Evolutionary conservation across 2,797 vertebrate genomes (phyloP).

Genomic region (Sebastes kiyomatsui): DNA sequence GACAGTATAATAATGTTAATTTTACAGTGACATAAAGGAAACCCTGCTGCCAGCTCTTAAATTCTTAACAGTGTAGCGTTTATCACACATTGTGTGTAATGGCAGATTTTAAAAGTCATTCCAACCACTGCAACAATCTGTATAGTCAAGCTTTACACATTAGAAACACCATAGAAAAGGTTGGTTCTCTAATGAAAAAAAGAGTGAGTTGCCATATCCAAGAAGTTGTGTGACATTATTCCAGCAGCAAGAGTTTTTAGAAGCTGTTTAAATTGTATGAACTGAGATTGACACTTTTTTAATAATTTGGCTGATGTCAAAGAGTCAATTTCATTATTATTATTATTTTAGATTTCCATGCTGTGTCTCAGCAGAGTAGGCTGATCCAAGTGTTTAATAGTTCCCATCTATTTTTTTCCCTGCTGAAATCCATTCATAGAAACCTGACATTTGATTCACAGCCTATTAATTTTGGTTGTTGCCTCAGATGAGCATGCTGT

Average conservation of each 20-base stretch:
- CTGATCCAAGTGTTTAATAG: neutral
- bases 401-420: slow-evolving; percentile 1
- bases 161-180: neutral
- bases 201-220: too few relatives aligned
- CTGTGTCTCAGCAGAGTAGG: neutral
- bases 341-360: neutral
- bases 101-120: neutral
- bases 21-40: too few relatives aligned
- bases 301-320: neutral
- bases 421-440: slow-evolving; percentile 5
- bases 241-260: neutral
- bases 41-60: too few relatives aligned
- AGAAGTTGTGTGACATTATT: too few relatives aligned
- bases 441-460: slow-evolving; percentile 28
- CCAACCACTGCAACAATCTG: neutral
- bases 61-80: neutral
- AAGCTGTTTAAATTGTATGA: neutral
- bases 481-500: neutral
- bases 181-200: neutral
- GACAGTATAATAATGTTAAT: too few relatives aligned
- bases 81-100: too few relatives aligned
- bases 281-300: neutral
- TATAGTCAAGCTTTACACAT: neutral
- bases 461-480: neutral
- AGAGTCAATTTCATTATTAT: neutral